Conservation (phyloP, 35 echinoderm and acorn worm genomes). For the Holothuria glaberrima region DNA sequence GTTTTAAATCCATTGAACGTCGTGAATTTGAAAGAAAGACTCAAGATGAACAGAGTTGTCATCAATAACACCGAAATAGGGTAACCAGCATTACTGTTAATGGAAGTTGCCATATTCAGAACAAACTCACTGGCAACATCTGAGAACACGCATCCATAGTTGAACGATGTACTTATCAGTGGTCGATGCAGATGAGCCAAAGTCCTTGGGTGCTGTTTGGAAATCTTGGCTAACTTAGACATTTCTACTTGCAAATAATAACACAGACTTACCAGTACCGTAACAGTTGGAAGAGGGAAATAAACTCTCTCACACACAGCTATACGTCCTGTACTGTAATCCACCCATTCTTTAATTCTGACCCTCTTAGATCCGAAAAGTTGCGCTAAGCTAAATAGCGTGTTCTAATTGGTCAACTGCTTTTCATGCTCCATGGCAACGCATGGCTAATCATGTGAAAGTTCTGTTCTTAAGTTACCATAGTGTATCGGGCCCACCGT, state of each 20-base stretch:
- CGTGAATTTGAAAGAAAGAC: no score
- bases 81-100: constrained; percentile 9
- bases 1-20: no score
- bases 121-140: neutral
- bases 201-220: constrained; percentile 30
- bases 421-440: neutral
- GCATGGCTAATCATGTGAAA: neutral
- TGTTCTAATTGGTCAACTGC: constrained; percentile 4
- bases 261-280: neutral
- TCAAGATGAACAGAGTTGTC: no score
- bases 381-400: neutral
- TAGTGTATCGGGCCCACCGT: neutral
- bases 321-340: no score
- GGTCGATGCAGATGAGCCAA: neutral
- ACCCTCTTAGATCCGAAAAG: neutral
- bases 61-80: no score
- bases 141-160: constrained; percentile 23
- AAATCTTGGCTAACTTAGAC: constrained; percentile 41
- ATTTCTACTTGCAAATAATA: constrained; percentile 5
- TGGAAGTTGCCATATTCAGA: neutral
- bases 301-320: neutral
- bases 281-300: neutral
- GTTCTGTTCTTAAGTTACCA: neutral
- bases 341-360: neutral
- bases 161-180: constrained; percentile 21